Conservation (phyloP, 1,140 invertebrate species). For the Anagrus nilaparvatae region DNA sequence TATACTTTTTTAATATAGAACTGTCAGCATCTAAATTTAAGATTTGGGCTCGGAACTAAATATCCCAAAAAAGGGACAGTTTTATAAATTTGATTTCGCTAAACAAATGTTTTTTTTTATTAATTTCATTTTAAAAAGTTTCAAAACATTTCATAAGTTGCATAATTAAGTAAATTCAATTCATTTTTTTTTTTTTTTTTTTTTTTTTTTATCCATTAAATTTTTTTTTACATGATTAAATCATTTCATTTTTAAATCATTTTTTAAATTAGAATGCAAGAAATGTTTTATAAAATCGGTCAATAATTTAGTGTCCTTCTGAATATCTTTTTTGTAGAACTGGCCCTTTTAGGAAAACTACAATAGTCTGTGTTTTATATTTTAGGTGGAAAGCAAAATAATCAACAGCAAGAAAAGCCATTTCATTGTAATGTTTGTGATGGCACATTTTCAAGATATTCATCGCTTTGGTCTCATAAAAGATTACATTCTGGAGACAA, state of each 20-base stretch:
- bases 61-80: constrained; percentile 38
- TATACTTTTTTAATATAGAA: constrained; percentile 28
- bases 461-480: constrained; percentile 76
- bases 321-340: constrained; percentile 35
- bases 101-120: constrained; percentile 15
- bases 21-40: constrained; percentile 36
- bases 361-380: constrained; percentile 26
- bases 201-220: too few species aligned
- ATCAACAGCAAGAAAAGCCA: constrained; percentile 61
- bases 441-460: constrained; percentile 71
- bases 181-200: too few species aligned
- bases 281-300: too few species aligned
- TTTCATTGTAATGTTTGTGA: constrained; percentile 82
- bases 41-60: constrained; percentile 31
- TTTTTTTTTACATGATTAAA: too few species aligned
- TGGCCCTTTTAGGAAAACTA: constrained; percentile 36
- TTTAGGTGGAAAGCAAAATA: constrained; percentile 42
- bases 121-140: constrained; percentile 11
- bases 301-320: too few species aligned
- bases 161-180: too few species aligned
- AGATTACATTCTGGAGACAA: constrained; percentile 78
- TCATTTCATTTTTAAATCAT: too few species aligned
- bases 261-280: too few species aligned
- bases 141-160: too few species aligned
- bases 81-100: constrained; percentile 31